Base-by-base conservation (phyloP, 2,888 invertebrate genomes). In the Prosapia bicincta region DNA sequence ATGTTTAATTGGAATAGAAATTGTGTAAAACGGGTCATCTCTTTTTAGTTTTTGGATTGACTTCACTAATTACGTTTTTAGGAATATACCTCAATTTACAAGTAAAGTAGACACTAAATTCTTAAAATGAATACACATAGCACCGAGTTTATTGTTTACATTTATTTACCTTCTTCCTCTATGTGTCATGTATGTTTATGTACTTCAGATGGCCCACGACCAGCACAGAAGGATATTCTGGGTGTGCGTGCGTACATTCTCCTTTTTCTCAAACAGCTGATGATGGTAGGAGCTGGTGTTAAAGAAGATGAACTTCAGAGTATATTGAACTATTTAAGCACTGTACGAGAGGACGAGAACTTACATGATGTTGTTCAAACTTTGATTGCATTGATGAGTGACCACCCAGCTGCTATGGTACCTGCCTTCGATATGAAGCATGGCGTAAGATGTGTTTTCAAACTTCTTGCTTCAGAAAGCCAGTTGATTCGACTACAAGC, bases 271-370 rank as follows among this genome's bases (percentile, higher is more conserved):
- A 97, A 98, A 85, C 97, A 98, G 86, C 88, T 99, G 71, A 97
- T 99, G 82, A 94, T 97, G 93, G 95, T 98, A 85, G 95, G 98
- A 26, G 96, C 96, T 84, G 98, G 98, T 30, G 96, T 98, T 66
- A 97, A 98, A 85, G 99, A 99, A 83, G 99, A 99, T 86, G 99
- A 99, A 85, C 88, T 99, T 74, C 99, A 99, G 86, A 97, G 97
- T 82, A 95, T 99, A 84, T 90, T 99, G 78, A 99, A 99, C 88
- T 99, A 98, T 85, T 88, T 99, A 81, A 80, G 78, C n/a, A 77
- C 80, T 71, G 81, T 82, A 25, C 80, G 81, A 38, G 82, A 82
- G 94, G 98, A 99, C 86, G 99, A 99, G 86, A 99, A 99, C 86
- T 89, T 99, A 78, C 97, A 98, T 84, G 99, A 99, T 85, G 98